Evolutionary conservation across 2,113 vertebrate species (phyloP).

Genomic region (Apaloderma vittatum): DNA sequence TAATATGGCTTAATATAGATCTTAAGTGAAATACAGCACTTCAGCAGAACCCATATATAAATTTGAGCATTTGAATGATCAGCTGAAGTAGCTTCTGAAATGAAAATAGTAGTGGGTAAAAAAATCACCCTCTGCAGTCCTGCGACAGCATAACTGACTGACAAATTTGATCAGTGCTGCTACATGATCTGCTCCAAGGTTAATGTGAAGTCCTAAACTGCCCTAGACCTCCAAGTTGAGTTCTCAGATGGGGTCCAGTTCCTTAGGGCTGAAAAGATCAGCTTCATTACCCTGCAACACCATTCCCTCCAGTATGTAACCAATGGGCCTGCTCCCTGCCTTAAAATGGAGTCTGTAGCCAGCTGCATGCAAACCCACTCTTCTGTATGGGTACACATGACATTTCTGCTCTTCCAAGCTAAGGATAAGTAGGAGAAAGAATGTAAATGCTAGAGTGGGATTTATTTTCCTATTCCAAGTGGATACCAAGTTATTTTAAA

Average conservation of each 20-base stretch:
- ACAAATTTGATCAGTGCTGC: rapidly evolving
- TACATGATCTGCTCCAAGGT: not conserved
- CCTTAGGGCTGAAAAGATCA: not conserved
- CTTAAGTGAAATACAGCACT: not conserved
- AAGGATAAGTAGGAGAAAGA: not conserved
- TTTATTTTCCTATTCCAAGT: constrained; percentile 11
- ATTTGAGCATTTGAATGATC: not conserved
- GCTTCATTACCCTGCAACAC: not conserved
- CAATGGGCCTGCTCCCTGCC: not conserved
- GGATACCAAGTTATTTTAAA: constrained; percentile 15
- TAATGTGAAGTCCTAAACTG: not conserved
- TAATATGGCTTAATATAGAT: not conserved
- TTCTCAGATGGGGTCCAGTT: not conserved
- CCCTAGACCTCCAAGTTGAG: not conserved
- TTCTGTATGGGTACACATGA: not conserved
- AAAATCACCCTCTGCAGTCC: not conserved
- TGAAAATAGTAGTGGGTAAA: not conserved
- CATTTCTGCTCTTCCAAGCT: not conserved
- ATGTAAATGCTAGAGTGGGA: not conserved
- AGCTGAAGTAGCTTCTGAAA: not conserved
- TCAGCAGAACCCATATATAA: not conserved
- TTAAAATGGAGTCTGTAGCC: not conserved
- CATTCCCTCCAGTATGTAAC: not conserved
- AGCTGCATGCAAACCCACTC: not conserved
- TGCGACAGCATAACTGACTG: not conserved